phyloP scores from a whole-genome alignment of 1,140 invertebrate species.

The Planococcus citri region DNA sequence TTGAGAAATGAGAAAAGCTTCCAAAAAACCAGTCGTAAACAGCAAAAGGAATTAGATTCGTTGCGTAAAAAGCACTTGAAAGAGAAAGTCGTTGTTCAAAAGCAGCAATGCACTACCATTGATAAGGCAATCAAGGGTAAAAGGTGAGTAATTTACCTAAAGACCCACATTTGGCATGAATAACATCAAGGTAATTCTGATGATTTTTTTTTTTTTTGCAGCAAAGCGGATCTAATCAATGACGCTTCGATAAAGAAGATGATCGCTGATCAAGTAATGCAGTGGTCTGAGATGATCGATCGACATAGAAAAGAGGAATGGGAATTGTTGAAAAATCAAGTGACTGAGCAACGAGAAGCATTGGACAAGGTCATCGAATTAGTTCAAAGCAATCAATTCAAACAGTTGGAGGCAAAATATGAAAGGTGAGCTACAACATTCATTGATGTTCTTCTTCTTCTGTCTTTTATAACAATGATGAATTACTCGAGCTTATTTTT shows the following conservation, averaged over 20 bases:
- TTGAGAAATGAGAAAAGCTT: constrained; percentile 86
- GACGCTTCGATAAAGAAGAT: constrained; percentile 66
- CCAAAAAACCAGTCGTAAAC: constrained; percentile 87
- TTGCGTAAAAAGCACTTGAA: constrained; percentile 88
- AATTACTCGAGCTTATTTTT: no score
- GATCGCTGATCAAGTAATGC: constrained; percentile 77
- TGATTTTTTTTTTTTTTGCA: constrained; percentile 34
- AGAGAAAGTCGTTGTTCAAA: constrained; percentile 80
- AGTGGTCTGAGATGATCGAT: constrained; percentile 86
- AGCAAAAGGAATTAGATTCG: constrained; percentile 87
- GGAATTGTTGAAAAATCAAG: constrained; percentile 65
- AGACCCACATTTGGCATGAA: background rate
- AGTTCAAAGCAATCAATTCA: constrained; percentile 75
- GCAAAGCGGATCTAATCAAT: constrained; percentile 63
- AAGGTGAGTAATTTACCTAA: constrained; percentile 52
- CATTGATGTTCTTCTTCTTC: constrained; percentile 18
- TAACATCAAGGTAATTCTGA: background rate
- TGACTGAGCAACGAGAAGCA: constrained; percentile 71
- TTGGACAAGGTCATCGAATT: constrained; percentile 74
- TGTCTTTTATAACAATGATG: background rate
- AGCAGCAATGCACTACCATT: constrained; percentile 84
- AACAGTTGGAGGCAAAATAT: constrained; percentile 77
- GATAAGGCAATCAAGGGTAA: constrained; percentile 91
- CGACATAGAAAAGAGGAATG: constrained; percentile 86
- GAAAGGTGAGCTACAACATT: constrained; percentile 49